These are phyloP conservation scores for Drosophila nebulosa DNA, from an alignment of 1,140 invertebrate species.

Conservation along the genomic window DNA sequence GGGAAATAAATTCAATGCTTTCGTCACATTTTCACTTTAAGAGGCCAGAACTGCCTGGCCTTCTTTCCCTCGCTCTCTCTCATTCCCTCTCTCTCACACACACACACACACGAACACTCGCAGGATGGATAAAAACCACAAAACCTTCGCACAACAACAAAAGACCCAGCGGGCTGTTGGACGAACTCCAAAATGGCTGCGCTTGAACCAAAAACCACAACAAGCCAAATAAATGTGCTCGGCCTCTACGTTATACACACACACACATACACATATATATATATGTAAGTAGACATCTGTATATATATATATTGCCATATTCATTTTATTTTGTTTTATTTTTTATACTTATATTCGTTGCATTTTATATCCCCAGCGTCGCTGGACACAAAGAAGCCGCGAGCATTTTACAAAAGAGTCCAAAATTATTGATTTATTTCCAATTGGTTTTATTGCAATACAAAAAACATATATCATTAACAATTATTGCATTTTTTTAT, in stretches of 20 bases:
- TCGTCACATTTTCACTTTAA: constrained; percentile 1
- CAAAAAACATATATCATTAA: constrained; percentile 16
- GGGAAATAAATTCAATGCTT: constrained; percentile 11
- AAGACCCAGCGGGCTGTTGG: constrained; percentile 43
- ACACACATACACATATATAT: not conserved
- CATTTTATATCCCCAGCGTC: not conserved
- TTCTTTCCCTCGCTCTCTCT: not conserved
- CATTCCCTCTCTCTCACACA: not conserved
- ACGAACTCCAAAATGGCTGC: constrained; percentile 18
- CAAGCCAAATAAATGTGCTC: constrained; percentile 73
- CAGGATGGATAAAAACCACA: constrained; percentile 62
- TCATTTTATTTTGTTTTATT: constrained; percentile 12
- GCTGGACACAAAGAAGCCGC: constrained; percentile 64
- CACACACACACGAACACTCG: not conserved
- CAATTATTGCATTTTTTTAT: constrained; percentile 20
- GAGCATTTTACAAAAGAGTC: constrained; percentile 57
- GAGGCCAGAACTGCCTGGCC: not conserved
- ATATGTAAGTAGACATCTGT: constrained; percentile 10
- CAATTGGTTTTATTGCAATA: constrained; percentile 48
- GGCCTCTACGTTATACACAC: constrained; percentile 13
- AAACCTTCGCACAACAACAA: constrained; percentile 60
- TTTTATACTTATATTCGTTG: not conserved
- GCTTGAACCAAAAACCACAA: constrained; percentile 54
- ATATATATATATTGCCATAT: constrained; percentile 1
- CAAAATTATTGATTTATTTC: constrained; percentile 63